phyloP scores from a whole-genome alignment of 1,140 invertebrate species.

The Tribolium castaneum region DNA sequence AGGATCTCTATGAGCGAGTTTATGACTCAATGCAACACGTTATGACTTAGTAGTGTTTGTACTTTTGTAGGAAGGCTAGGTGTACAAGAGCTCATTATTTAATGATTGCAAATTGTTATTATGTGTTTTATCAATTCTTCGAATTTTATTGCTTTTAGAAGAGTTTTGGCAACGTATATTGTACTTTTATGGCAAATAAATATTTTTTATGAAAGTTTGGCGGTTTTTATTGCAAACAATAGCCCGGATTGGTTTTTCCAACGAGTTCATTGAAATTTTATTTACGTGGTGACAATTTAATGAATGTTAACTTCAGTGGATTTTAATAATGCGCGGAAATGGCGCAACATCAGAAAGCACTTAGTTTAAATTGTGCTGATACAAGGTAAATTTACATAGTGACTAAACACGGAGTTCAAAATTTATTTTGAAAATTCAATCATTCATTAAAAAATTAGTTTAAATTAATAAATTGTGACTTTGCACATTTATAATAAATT shows the following conservation, averaged over 20 bases:
- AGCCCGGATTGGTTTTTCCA: not conserved
- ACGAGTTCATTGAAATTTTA: not conserved
- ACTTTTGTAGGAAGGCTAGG: constrained; percentile 11
- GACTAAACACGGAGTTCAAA: no score
- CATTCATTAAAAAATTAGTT: no score
- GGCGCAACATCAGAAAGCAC: not conserved
- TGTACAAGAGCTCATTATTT: not conserved
- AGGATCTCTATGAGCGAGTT: constrained; percentile 54
- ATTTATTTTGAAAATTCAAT: no score
- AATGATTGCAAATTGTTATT: not conserved
- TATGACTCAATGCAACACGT: constrained; percentile 32
- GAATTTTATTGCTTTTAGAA: not conserved
- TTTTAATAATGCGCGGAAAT: not conserved
- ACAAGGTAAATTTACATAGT: no score
- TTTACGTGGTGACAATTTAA: not conserved
- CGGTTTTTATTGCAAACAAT: not conserved
- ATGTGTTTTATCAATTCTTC: not conserved
- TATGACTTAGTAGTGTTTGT: constrained; percentile 21
- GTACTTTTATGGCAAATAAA: not conserved
- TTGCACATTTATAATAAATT: no score
- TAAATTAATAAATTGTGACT: no score
- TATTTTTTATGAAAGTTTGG: not conserved
- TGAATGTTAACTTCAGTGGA: not conserved
- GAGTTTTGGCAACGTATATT: not conserved
- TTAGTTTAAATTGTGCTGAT: not conserved